Evolutionary conservation across 1,140 invertebrate species (phyloP).

Genomic region (Hycleus phaleratus): DNA sequence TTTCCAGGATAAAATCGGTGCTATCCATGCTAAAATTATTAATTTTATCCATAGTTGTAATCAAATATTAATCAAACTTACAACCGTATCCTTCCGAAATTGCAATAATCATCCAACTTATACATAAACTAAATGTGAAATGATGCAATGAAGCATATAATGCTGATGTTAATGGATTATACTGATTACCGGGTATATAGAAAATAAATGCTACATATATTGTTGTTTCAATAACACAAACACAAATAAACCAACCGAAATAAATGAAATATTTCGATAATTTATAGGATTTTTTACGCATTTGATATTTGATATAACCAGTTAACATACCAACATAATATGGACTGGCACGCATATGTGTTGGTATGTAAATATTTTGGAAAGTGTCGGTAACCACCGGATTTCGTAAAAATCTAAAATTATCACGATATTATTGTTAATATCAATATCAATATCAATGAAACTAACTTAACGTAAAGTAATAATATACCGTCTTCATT

Average conservation of each 20-base stretch:
- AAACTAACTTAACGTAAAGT: conserved; percentile 52
- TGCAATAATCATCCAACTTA: conserved; percentile 61
- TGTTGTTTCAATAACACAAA: conserved; percentile 36
- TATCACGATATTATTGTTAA: background rate
- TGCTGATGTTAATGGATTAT: conserved; percentile 51
- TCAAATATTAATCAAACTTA: conserved; percentile 10
- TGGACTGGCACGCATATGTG: conserved; percentile 58
- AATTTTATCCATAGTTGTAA: background rate
- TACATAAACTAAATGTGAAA: conserved; percentile 57
- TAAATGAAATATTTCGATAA: conserved; percentile 15
- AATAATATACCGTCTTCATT: conserved; percentile 57
- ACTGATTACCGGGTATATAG: conserved; percentile 51
- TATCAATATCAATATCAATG: background rate
- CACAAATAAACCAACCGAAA: conserved; percentile 34
- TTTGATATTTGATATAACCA: conserved; percentile 52
- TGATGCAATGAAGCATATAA: conserved; percentile 59
- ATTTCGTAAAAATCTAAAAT: conserved; percentile 53
- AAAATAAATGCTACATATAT: conserved; percentile 54
- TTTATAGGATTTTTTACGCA: conserved; percentile 48
- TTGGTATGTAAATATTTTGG: conserved; percentile 56
- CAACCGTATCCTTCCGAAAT: conserved; percentile 28
- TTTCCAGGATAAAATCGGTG: conserved; percentile 56
- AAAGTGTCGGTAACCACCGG: conserved; percentile 54
- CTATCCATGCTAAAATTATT: conserved; percentile 45
- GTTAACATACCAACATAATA: conserved; percentile 57